A percentile compares a stretch with the other conserved stretches of the same genome.
phyloP scores from a whole-genome alignment of 2,113 vertebrate genomes.

The Elephantulus edwardii region DNA sequence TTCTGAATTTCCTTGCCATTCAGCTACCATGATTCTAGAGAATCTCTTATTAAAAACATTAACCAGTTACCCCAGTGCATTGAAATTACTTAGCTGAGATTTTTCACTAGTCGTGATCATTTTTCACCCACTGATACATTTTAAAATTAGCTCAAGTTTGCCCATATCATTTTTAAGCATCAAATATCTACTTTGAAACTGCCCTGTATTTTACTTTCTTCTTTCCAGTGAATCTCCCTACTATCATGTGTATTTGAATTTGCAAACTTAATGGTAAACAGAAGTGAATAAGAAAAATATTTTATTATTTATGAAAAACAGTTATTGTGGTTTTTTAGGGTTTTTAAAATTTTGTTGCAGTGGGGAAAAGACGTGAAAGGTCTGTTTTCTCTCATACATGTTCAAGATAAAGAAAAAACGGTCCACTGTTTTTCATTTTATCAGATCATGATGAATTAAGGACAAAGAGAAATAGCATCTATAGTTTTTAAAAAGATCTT shows the following conservation, averaged over 20 bases:
- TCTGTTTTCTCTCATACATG: background rate
- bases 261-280: constrained; percentile 8
- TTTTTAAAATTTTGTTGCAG: no score
- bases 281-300: constrained; percentile 15
- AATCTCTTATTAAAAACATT: background rate
- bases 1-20: constrained; percentile 13
- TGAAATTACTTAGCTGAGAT: constrained; percentile 11
- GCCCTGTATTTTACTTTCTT: background rate
- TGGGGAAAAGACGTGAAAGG: background rate
- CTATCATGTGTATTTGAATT: background rate
- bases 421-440: no score
- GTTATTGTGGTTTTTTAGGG: background rate
- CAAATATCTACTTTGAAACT: background rate
- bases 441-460: background rate
- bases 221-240: background rate
- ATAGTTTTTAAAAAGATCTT: no score
- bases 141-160: background rate
- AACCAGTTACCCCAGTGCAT: background rate
- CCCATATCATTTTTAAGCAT: constrained; percentile 6
- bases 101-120: background rate
- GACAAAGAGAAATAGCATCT: no score
- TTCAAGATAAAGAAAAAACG: background rate
- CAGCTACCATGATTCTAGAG: constrained; percentile 21
- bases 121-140: constrained; percentile 16
- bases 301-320: constrained; percentile 14